These are phyloP conservation scores for Falco berigora DNA, from an alignment of 2,797 vertebrate species.

Conservation along the genomic window DNA sequence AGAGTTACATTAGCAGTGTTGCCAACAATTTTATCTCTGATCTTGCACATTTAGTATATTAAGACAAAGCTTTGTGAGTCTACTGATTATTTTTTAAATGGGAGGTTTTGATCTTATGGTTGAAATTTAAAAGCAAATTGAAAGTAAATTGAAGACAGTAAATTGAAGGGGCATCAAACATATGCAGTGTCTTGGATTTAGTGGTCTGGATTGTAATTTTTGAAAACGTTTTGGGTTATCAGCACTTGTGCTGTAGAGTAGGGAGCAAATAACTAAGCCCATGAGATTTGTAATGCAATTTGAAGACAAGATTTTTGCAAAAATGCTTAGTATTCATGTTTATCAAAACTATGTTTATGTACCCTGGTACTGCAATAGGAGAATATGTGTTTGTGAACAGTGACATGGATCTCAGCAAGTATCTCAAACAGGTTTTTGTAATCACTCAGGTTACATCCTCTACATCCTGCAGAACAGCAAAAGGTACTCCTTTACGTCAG, in stretches of 20 bases:
- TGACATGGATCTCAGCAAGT: not conserved
- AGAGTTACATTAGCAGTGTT: not conserved
- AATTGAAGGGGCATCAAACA: conserved; percentile 9
- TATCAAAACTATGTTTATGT: not conserved
- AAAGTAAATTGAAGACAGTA: conserved; percentile 26
- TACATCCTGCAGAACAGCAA: not conserved
- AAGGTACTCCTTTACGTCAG: not conserved
- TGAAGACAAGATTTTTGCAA: not conserved
- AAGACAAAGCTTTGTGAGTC: conserved; percentile 21
- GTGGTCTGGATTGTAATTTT: not conserved
- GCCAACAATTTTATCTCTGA: conserved; percentile 42
- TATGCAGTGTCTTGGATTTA: not conserved
- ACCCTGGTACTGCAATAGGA: not conserved
- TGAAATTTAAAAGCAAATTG: conserved; percentile 46
- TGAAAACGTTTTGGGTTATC: not conserved
- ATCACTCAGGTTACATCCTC: not conserved
- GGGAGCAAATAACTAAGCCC: not conserved
- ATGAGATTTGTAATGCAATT: not conserved
- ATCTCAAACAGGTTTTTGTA: not conserved
- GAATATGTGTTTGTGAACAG: not conserved
- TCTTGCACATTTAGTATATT: conserved; percentile 33
- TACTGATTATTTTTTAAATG: conserved; percentile 42
- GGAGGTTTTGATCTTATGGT: conserved; percentile 19
- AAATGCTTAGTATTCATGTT: not conserved
- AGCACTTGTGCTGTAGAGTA: not conserved